Evolutionary conservation across 2,797 vertebrate species (phyloP), one percentile per base, ranked within the genome.

Genomic region (Lutjanus argentimaculatus): DNA sequence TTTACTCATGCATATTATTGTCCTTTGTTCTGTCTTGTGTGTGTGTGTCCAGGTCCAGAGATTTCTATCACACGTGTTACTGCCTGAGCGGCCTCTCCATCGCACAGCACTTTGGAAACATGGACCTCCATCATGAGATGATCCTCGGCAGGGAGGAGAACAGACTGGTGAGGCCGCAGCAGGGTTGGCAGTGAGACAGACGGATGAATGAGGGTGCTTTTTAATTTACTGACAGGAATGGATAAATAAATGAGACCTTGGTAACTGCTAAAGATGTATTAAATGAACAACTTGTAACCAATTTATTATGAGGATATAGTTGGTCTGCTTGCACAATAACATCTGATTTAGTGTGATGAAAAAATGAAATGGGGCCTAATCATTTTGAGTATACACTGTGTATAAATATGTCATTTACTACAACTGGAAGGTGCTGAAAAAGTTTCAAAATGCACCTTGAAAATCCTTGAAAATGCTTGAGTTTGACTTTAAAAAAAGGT

Each of bases 41-140:
- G n/a, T 1, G 0, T 30, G 69, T 48, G 3, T 73, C 15, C 89
- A 99, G 98, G 84, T 98, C 97, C 4, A 96, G 98, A 83, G 98
- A 99, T 88, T 99, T 99, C 84, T 99, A 99, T 94, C 98, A 99
- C 94, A 99, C 98, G 1, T 99, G 98, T 90, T 99, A 99, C 93
- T 99, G 98, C 93, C 92, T 99, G 89, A 99, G 98, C 0, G 98
- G 98, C 6, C 93, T 99, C 75, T 97, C 98, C 36, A 82, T 99
- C 46, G 98, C 98, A 1, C 98, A 99, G 93, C 98, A 99, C 92
- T 99, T 98, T 0, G 97, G 97, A 56, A 97, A 97, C 11, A 92
- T 95, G 55, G 96, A 97, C 53, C 93, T 97, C 66, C 95, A 98
- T 68, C 95, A 97, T 0, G 96, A 99, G 79, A 79, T 95, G 72